A percentile compares a stretch with the other conserved stretches of the same genome.
phyloP scores from a whole-genome alignment of 2,797 vertebrate species.

The Muscicapa striata region DNA sequence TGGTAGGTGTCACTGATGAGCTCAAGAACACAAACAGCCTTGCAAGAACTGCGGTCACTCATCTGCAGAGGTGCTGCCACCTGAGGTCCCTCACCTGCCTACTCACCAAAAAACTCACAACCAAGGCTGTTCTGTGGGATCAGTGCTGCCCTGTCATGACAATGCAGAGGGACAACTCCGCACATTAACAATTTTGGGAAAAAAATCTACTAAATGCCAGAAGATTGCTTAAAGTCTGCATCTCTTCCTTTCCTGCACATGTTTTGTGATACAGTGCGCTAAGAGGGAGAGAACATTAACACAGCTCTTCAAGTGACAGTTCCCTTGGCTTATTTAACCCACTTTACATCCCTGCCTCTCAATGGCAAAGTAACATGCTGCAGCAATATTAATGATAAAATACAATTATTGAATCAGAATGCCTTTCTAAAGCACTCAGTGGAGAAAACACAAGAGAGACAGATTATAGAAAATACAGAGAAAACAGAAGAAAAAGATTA shows the following conservation, averaged over 20 bases:
- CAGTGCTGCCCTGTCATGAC: rapidly evolving
- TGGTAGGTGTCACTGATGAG: not conserved
- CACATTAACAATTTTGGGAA: rapidly evolving
- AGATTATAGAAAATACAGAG: not conserved
- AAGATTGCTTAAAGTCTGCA: not conserved
- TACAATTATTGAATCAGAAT: not conserved
- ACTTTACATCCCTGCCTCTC: not conserved
- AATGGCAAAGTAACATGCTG: not conserved
- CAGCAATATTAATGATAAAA: not conserved
- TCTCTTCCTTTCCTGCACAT: not conserved
- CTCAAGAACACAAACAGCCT: not conserved
- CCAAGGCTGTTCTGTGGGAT: not conserved
- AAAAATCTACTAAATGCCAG: not conserved
- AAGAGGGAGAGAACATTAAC: not conserved
- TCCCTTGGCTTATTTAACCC: not conserved
- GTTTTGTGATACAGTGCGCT: not conserved
- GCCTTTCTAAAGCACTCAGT: not conserved
- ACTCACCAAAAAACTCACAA: not conserved
- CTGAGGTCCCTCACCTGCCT: not conserved
- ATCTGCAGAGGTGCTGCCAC: not conserved
- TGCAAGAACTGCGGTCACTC: not conserved
- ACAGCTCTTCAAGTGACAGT: not conserved
- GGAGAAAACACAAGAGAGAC: not conserved
- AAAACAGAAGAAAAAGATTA: not conserved
- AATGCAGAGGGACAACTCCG: rapidly evolving